These are phyloP conservation scores for Trichonephila clavata DNA, from an alignment of 1,140 invertebrate species.

Conservation along the genomic window DNA sequence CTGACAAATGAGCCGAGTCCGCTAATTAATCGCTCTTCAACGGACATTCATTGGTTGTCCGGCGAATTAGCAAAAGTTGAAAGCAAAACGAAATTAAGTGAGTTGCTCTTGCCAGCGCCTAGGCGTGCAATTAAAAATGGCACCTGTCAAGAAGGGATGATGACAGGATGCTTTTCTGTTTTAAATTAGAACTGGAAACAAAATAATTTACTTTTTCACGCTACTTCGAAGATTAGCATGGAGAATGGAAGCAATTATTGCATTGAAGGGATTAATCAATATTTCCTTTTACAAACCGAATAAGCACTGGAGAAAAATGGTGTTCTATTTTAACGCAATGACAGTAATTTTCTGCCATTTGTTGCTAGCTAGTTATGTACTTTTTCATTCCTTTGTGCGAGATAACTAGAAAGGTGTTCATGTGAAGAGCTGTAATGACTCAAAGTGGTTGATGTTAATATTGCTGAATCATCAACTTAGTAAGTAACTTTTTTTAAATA, in stretches of 20 bases:
- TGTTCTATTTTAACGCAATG: neutral
- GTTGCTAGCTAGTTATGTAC: neutral
- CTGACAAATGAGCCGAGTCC: conserved; percentile 60
- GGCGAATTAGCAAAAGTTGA: neutral
- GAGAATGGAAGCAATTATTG: neutral
- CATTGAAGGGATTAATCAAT: neutral
- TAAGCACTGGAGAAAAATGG: neutral
- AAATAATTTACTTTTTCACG: neutral
- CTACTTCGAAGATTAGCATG: neutral
- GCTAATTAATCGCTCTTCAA: conserved; percentile 64
- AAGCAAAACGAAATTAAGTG: conserved; percentile 15
- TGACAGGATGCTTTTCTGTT: neutral
- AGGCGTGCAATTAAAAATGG: conserved; percentile 52
- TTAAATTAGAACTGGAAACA: conserved; percentile 2
- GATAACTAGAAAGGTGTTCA: no score
- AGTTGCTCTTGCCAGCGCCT: neutral
- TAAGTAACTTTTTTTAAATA: no score
- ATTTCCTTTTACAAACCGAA: neutral
- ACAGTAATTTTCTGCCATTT: neutral
- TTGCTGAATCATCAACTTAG: no score
- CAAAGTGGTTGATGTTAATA: no score
- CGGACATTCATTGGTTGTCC: conserved; percentile 44
- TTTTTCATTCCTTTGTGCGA: neutral
- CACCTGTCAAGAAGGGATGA: neutral
- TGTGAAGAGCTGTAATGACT: no score